Base-by-base conservation (phyloP, 1,140 invertebrate species). In the Pararge aegeria region DNA sequence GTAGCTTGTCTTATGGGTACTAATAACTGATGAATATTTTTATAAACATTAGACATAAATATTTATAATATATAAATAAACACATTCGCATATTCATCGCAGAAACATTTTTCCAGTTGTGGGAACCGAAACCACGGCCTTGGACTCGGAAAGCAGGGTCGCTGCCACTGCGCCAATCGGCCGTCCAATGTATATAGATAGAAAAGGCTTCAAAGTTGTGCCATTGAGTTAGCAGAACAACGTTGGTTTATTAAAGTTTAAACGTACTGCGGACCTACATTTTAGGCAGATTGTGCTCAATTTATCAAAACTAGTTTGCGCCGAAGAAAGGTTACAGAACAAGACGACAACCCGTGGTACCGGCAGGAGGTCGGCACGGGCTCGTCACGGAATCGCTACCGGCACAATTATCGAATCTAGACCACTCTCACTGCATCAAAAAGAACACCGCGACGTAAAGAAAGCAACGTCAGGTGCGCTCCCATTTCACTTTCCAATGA, bases 401-500 rank as follows among this genome's bases (percentile, higher is more conserved):
- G 76, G 71, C 80, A 78, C 80, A 83, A 88, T 86, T 86, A 88
- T 83, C 76, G 75, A 75, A 86, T 86, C 78, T 85, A 83, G 86
- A 86, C 76, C 86, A 89, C 86, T 89, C 86, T 89, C 86, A 84
- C 86, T 89, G 80, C 78, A 80, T 84, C 83, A 89, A 89, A 88
- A 89, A 89, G 82, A 86, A 80, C 78, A 75, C 62, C 83, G 83
- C 72, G 78, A 83, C 74, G 74, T 73, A 87, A 87, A 84, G 82
- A 87, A 85, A 85, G 78, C 80, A 81, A 72, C 78, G 78, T 83
- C 81, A 85, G 83, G 83, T 86, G 82, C 83, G 80, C 70, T 78
- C 85, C 75, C 82, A 84, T 89, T 89, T 89, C 83, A 87, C 86
- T 87, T 87, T 87, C 86, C 80, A 86, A 86, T 80, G 81, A 80